phyloP scores from a whole-genome alignment of 2,888 invertebrate genomes.

The Melanostoma mellinum region DNA sequence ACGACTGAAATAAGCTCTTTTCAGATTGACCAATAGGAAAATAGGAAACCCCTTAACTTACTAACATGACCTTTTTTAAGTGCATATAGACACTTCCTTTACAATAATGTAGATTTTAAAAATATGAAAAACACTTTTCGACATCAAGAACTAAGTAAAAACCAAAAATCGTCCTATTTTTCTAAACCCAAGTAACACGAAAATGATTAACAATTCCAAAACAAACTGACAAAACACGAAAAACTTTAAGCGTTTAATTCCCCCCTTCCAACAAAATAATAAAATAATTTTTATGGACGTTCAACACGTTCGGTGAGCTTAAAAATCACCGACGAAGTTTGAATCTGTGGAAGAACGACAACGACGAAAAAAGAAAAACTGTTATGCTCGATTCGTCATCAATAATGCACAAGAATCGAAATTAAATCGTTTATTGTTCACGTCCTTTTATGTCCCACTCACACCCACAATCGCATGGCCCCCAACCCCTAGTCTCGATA shows the following conservation, averaged over 20 bases:
- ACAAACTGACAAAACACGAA: no score
- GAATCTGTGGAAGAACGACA: background rate
- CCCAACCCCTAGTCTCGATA: slow-evolving; percentile 40
- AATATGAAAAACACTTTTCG: no score
- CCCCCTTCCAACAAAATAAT: background rate
- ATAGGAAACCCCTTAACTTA: no score
- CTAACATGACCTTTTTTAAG: no score
- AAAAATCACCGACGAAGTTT: background rate
- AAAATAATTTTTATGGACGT: background rate
- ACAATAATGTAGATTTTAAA: no score
- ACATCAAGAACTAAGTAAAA: no score
- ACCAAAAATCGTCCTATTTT: no score
- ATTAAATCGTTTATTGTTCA: slow-evolving; percentile 57
- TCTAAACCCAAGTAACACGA: no score
- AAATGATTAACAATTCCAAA: no score
- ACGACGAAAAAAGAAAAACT: slow-evolving; percentile 29
- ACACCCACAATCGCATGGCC: background rate
- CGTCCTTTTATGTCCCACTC: slow-evolving; percentile 14
- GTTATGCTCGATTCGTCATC: slow-evolving; percentile 53
- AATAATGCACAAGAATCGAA: slow-evolving; percentile 63
- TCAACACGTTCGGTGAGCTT: slow-evolving; percentile 4
- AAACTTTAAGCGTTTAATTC: background rate
- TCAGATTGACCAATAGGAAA: no score
- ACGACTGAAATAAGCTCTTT: no score
- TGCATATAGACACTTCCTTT: no score